Evolutionary conservation across 2,888 invertebrate species (phyloP), one percentile per base, ranked within the genome.

Genomic region (Cheilosia pagana): DNA sequence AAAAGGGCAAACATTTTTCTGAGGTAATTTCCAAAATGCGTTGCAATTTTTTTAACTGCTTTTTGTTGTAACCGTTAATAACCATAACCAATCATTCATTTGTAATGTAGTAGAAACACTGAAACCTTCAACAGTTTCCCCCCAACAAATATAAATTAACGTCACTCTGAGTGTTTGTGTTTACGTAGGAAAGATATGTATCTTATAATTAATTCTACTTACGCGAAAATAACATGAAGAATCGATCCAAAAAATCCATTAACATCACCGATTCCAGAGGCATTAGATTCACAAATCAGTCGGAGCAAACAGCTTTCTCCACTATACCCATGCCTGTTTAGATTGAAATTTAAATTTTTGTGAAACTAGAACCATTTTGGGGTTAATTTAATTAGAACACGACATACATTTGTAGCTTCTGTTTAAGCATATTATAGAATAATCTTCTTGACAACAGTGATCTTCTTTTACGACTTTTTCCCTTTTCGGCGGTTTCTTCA

Each of bases 221-320:
- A 95, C 96, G 95, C 94, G 59, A 96, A 93, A 71, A 95, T 88
- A 3, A 95, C 93, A 87, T 95, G 94, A 12, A 95, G 90, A 71
- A 96, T 89, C 88, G 94, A 94, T 48, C 95, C 94, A 53, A 95
- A 88, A 23, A 95, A 92, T 12, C 95, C 95, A 89, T 94, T 94
- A 83, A 93, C 83, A 28, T 90, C 89, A 28, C 89, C 89, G 35
- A 92, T 59, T 59, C 88, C 87, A 0, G 89, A 89, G 1, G 89
- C 92, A 70, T 94, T 93, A 50, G 93, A 93, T 89, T 95, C 95
- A 88, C 95, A 95, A 87, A 95, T 95, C 59, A 94, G 92, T 86
- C 95, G 93, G 75, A 95, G 92, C 81, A 95, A 90, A 88, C 95
- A 95, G 41, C 92, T 89, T 82, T 93, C 93, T 0, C 95, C 95